These are phyloP conservation scores for Reticulitermes lucifugus DNA, from an alignment of 2,888 invertebrate species.

Conservation along the genomic window DNA sequence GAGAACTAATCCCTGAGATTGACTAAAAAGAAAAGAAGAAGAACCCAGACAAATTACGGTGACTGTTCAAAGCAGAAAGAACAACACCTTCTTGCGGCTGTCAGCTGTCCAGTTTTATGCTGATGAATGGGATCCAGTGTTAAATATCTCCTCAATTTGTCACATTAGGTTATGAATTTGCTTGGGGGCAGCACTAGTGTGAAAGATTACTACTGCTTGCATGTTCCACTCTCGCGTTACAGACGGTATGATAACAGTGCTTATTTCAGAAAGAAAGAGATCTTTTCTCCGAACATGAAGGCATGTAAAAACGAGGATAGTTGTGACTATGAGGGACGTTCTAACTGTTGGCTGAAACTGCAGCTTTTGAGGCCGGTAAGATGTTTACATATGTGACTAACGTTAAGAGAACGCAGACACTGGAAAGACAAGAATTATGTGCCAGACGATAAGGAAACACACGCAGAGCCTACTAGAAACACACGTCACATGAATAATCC, in stretches of 20 bases:
- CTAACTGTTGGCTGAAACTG: neutral
- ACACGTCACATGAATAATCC: neutral
- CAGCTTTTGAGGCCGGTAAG: neutral
- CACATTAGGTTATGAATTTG: conserved; percentile 27
- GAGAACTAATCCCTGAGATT: no score
- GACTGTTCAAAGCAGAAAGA: neutral
- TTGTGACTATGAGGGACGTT: neutral
- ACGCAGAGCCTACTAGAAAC: neutral
- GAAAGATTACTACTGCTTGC: neutral
- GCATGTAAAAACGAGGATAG: neutral
- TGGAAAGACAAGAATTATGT: neutral
- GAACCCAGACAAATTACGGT: neutral
- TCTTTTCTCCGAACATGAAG: neutral
- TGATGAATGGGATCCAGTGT: conserved; percentile 35
- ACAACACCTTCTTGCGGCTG: neutral
- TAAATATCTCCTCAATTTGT: conserved; percentile 39
- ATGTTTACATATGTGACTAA: neutral
- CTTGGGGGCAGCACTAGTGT: neutral
- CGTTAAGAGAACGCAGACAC: neutral
- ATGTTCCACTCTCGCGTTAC: neutral
- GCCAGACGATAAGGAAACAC: neutral
- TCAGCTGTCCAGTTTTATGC: neutral
- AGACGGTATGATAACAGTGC: neutral
- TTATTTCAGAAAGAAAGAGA: neutral
- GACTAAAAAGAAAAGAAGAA: neutral